Base-by-base conservation (phyloP, 1,140 invertebrate genomes). In the Meloidogyne floridensis region DNA sequence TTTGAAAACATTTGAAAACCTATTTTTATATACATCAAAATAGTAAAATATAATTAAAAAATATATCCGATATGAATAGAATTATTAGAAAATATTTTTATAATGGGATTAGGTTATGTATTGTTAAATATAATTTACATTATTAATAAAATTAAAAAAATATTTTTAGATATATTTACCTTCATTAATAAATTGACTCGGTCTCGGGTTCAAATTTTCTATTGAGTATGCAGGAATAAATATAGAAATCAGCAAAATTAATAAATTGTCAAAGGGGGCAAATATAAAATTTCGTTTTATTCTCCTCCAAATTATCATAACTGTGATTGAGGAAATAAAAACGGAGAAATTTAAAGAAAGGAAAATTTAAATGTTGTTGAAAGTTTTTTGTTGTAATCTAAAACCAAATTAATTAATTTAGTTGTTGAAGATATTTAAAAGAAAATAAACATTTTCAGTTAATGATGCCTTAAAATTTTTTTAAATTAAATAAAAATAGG, bases 141-240 rank as follows among this genome's bases (percentile, higher is more conserved):
- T 32, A 32, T 32, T 32, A 32, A 32, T 32, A 32, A 32, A 32
- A 32, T 32, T 32, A 32, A 32, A 32, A 32, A 32, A 32, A 32
- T 32, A 2, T 32, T 32, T 32, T 32, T 32, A 32, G 32, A 32
- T 32, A 32, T 32, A 32, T 32, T 82, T 59, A 84, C 83, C 74
- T 73, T 84, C 83, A 76, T 83, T 84, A 7, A 81, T 77, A 51
- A 84, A 51, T 71, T 84, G 82, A 43, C 70, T 76, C 43, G 83
- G 83, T 71, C 51, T 84, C 6, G 81, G 83, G 18, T 84, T 84
- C 20, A 84, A 32, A 51, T 84, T 84, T 53, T 85, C 83, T 32
- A 82, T 56, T 18, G 80, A 59, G 72, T 65, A 6, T 65, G 18
- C 6, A 7, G 59, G 59, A 65, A n/a, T 65, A 65, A n/a, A n/a